Evolutionary conservation across 2,113 vertebrate genomes (phyloP), one percentile per base, ranked within the genome.

Genomic region (Grallaria varia): DNA sequence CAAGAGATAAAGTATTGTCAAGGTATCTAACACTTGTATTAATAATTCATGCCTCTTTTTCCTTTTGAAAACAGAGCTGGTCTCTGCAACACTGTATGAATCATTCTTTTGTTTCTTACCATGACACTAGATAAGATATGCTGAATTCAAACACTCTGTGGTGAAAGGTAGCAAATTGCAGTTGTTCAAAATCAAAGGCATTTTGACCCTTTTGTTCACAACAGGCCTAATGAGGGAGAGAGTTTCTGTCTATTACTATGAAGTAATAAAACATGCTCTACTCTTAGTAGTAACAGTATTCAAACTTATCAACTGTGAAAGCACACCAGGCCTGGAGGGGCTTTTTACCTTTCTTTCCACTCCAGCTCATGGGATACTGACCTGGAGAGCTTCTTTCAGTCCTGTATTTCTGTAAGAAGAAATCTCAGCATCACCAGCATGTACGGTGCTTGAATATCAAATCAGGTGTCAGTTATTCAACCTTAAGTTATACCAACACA

Each of bases 1-100:
- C 64, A 84, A 93, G 63, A 96, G 25, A 89, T 14, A 75, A 80
- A 84, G 39, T 40, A 74, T 55, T 93, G 55, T 73, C 55, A 81
- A 64, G 28, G 10, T 76, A 88, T 72, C 44, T 94, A 87, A 78
- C 68, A 71, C 50, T 14, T 66, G 8, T 77, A 62, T 96, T 87
- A 94, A 97, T 63, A 91, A 95, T 90, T 90, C 66, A 80, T 71
- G 15, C 10, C 55, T 59, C 35, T 82, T 94, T 79, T 93, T 69
- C 13, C 23, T 89, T 84, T 63, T 78, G 76, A 72, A 95, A 86
- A 39, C n/a, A 50, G 18, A 66, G 25, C 27, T 8, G 12, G 53
- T 75, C 31, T 58, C 58, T 62, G 49, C n/a, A 93, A 76, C 18
- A 45, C 15, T 33, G 6, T 63, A 52, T 40, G 62, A 91, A 91